These are phyloP conservation scores for Cardiocondyla obscurior DNA, from an alignment of 1,140 invertebrate genomes.

Conservation along the genomic window DNA sequence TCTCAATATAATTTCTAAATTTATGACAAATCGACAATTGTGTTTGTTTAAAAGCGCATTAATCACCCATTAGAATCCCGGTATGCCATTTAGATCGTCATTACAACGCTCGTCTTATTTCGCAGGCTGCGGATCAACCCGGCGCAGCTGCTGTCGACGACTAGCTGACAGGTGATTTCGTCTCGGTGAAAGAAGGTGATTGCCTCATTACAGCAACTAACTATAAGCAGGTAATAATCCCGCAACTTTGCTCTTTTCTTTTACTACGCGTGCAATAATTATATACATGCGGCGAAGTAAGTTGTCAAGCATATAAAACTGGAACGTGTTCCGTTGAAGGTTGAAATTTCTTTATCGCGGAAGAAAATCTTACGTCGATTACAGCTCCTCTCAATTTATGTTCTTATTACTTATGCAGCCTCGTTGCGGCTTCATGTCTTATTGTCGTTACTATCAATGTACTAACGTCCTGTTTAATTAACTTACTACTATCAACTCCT, in stretches of 20 bases:
- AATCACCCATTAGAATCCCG: not conserved
- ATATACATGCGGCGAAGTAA: constrained; percentile 47
- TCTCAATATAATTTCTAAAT: not conserved
- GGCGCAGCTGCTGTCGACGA: constrained; percentile 64
- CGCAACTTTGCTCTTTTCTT: constrained; percentile 29
- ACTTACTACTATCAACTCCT: not conserved
- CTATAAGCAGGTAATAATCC: constrained; percentile 39
- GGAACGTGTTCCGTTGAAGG: constrained; percentile 10
- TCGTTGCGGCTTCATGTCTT: not conserved
- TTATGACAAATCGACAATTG: not conserved
- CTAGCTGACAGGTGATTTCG: constrained; percentile 69
- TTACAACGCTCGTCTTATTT: constrained; percentile 20
- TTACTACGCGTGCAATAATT: constrained; percentile 40
- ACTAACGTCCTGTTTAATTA: not conserved
- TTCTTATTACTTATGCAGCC: not conserved
- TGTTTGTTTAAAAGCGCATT: not conserved
- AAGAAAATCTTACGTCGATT: constrained; percentile 2
- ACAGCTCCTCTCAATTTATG: constrained; percentile 18
- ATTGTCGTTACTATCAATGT: constrained; percentile 4
- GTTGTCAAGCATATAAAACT: constrained; percentile 50
- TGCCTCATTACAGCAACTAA: constrained; percentile 66
- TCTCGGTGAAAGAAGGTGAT: constrained; percentile 62
- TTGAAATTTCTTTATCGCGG: constrained; percentile 32
- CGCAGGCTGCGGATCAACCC: constrained; percentile 24
- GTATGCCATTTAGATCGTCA: constrained; percentile 3